Conservation (phyloP, 1,140 invertebrate genomes). For the Polyergus mexicanus region DNA sequence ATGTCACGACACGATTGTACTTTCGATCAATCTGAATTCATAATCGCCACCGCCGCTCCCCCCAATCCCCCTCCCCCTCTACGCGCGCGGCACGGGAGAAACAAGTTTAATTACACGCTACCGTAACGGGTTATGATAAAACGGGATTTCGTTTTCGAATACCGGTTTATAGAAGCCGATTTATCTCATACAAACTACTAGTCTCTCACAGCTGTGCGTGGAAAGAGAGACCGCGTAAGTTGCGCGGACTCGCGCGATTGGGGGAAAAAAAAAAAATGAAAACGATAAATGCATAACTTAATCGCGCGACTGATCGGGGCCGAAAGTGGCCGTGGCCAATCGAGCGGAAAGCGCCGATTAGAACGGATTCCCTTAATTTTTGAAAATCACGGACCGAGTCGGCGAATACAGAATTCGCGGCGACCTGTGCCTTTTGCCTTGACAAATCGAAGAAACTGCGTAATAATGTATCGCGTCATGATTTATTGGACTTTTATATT, state of each 20-base stretch:
- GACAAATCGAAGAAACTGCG: neutral
- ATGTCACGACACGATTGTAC: conserved; percentile 63
- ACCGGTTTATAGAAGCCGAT: conserved; percentile 51
- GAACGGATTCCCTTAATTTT: neutral
- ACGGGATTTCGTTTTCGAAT: conserved; percentile 58
- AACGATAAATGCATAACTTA: conserved; percentile 8
- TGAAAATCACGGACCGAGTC: neutral
- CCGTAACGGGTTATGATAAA: conserved; percentile 65
- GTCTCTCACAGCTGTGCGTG: conserved; percentile 5
- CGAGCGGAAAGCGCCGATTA: neutral
- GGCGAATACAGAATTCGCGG: neutral
- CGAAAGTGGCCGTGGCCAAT: conserved; percentile 32
- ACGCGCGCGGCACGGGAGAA: neutral
- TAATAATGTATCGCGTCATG: neutral
- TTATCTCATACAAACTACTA: conserved; percentile 42
- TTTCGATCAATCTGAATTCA: conserved; percentile 64
- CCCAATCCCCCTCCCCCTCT: too few relatives aligned
- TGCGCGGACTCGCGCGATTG: neutral
- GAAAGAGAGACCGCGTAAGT: neutral
- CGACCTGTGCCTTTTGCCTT: neutral
- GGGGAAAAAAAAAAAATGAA: neutral
- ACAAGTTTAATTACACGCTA: conserved; percentile 66
- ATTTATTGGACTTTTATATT: conserved; percentile 14
- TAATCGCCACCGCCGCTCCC: conserved; percentile 27
- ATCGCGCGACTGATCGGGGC: neutral